Evolutionary conservation across 1,140 invertebrate species (phyloP).

Genomic region (Oryctes rhinoceros): DNA sequence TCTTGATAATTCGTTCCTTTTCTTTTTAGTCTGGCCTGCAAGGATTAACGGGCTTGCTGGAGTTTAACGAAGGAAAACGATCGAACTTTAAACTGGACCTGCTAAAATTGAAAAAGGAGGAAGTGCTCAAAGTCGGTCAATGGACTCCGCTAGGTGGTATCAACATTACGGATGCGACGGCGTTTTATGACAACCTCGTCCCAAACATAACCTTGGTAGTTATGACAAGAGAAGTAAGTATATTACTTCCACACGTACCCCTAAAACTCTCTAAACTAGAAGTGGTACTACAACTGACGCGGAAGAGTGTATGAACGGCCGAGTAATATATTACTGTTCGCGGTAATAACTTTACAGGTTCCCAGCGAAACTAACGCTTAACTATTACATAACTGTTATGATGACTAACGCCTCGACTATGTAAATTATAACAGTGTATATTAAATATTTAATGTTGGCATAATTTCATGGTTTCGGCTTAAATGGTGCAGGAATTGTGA

Average conservation of each 20-base stretch:
- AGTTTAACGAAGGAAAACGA: constrained; percentile 85
- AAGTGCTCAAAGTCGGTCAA: constrained; percentile 80
- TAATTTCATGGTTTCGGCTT: too few relatives aligned
- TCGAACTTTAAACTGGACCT: constrained; percentile 87
- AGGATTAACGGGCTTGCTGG: constrained; percentile 87
- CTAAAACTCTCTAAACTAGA: background rate
- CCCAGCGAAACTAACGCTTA: background rate
- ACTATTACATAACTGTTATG: background rate
- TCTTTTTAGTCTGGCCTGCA: constrained; percentile 74
- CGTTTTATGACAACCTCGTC: constrained; percentile 83
- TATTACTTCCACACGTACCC: background rate
- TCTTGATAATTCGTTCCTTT: too few relatives aligned
- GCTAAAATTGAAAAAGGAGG: constrained; percentile 81
- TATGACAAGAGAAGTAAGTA: constrained; percentile 85
- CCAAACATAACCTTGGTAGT: constrained; percentile 89
- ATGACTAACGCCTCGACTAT: background rate
- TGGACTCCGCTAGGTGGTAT: constrained; percentile 80
- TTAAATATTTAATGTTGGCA: background rate
- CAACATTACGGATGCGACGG: constrained; percentile 83
- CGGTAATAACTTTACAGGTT: background rate
- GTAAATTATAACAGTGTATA: background rate
- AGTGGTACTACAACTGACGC: background rate
- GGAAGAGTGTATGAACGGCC: background rate
- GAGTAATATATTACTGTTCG: constrained; percentile 14
- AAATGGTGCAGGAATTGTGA: too few relatives aligned